Conservation (phyloP, 2,888 invertebrate species). For the Celastrina argiolus region DNA sequence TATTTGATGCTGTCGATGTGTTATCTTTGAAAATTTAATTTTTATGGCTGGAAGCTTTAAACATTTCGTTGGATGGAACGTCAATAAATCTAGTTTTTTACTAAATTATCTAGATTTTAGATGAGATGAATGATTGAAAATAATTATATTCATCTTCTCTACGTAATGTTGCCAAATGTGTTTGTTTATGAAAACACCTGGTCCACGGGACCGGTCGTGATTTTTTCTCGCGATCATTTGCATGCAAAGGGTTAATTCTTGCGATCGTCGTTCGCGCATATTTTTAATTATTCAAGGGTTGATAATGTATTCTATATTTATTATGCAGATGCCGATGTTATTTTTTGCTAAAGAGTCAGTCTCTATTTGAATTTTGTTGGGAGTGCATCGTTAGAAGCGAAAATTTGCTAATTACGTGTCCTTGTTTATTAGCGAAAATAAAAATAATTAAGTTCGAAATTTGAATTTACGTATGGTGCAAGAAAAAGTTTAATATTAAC, state of each 20-base stretch:
- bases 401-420: background rate
- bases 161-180: background rate
- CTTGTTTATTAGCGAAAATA: background rate
- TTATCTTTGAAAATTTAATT: too few relatives aligned
- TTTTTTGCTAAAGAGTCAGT: constrained; percentile 59
- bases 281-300: constrained; percentile 78
- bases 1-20: too few relatives aligned
- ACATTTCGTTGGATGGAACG: too few relatives aligned
- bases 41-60: too few relatives aligned
- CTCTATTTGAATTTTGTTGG: constrained; percentile 52
- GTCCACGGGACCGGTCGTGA: constrained; percentile 58
- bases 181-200: constrained; percentile 63
- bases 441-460: background rate
- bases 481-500: background rate
- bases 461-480: background rate
- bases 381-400: constrained; percentile 46
- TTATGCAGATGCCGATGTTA: constrained; percentile 55
- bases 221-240: constrained; percentile 61
- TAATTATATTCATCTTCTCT: too few relatives aligned
- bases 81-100: too few relatives aligned
- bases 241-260: constrained; percentile 75
- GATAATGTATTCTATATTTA: constrained; percentile 62
- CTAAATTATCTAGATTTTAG: too few relatives aligned
- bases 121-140: too few relatives aligned
- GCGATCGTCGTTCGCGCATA: constrained; percentile 74